phyloP scores from a whole-genome alignment of 2,113 vertebrate species.

The Xyliphius kryptos region DNA sequence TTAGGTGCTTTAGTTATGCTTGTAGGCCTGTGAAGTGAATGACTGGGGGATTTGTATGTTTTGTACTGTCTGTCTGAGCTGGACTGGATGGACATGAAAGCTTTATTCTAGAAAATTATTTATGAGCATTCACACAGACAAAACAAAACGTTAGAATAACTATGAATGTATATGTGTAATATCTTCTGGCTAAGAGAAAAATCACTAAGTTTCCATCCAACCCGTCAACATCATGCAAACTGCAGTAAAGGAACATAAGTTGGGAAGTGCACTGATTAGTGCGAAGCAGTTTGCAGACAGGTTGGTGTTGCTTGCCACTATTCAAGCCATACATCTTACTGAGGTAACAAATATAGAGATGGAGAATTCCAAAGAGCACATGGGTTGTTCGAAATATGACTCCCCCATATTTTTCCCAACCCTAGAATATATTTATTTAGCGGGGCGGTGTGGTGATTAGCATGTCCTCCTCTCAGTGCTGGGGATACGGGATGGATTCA shows the following conservation, averaged over 20 bases:
- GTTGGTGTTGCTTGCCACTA: constrained; percentile 20
- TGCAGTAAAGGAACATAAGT: constrained; percentile 21
- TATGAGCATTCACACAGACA: constrained; percentile 28
- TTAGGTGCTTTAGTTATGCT: constrained; percentile 48
- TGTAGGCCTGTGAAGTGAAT: constrained; percentile 27
- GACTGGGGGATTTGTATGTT: constrained; percentile 10
- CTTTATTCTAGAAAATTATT: constrained; percentile 39
- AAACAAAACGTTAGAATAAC: constrained; percentile 8
- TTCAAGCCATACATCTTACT: constrained; percentile 53
- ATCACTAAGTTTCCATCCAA: background rate
- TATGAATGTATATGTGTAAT: constrained; percentile 2
- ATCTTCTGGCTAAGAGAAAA: constrained; percentile 1
- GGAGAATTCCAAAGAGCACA: constrained; percentile 55
- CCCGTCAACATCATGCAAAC: constrained; percentile 19
- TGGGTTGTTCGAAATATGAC: too few species aligned
- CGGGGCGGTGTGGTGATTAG: too few species aligned
- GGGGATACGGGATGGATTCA: too few species aligned
- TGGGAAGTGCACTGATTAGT: background rate
- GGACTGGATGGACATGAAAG: constrained; percentile 57
- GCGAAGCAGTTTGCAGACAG: constrained; percentile 18
- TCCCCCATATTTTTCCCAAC: too few species aligned
- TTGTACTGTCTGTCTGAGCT: constrained; percentile 61
- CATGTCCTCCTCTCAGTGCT: too few species aligned
- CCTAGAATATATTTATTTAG: too few species aligned
- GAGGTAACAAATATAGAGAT: constrained; percentile 35